Evolutionary conservation across 2,888 invertebrate species (phyloP).

Genomic region (Malthinus seriepunctatus): DNA sequence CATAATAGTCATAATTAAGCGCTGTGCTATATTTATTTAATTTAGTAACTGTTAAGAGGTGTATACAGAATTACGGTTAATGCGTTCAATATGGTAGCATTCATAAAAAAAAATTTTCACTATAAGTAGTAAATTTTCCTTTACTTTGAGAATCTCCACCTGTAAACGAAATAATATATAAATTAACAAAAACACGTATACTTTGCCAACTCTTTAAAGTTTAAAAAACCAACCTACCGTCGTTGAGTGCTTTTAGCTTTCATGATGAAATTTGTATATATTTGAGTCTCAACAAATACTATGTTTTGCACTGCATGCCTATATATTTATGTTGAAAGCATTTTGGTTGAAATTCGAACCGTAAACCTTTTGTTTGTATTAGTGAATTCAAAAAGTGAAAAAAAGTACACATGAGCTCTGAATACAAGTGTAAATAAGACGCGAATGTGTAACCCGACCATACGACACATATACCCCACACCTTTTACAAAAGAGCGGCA

Average conservation of each 20-base stretch:
- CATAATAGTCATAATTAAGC: no score
- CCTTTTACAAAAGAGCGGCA: slow-evolving; percentile 42
- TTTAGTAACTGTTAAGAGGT: no score
- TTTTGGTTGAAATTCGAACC: slow-evolving; percentile 20
- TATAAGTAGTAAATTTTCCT: no score
- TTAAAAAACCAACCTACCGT: no score
- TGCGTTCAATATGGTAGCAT: no score
- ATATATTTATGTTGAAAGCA: slow-evolving; percentile 6
- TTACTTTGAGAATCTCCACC: no score
- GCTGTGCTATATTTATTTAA: no score
- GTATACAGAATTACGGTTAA: no score
- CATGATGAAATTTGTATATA: slow-evolving; percentile 8
- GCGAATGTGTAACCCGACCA: slow-evolving; percentile 41
- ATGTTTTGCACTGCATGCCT: neutral
- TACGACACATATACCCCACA: slow-evolving; percentile 41
- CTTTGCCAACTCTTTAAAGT: no score
- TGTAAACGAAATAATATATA: no score
- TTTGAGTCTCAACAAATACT: slow-evolving; percentile 4
- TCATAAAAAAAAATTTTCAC: no score
- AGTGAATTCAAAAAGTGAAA: slow-evolving; percentile 19
- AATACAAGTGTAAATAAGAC: slow-evolving; percentile 31
- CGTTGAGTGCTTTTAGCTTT: slow-evolving; percentile 3
- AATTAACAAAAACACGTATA: no score
- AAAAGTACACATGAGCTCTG: slow-evolving; percentile 18
- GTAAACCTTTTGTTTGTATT: slow-evolving; percentile 12